These are phyloP conservation scores for Coreoperca whiteheadi DNA, from an alignment of 2,113 vertebrate species.

Conservation along the genomic window DNA sequence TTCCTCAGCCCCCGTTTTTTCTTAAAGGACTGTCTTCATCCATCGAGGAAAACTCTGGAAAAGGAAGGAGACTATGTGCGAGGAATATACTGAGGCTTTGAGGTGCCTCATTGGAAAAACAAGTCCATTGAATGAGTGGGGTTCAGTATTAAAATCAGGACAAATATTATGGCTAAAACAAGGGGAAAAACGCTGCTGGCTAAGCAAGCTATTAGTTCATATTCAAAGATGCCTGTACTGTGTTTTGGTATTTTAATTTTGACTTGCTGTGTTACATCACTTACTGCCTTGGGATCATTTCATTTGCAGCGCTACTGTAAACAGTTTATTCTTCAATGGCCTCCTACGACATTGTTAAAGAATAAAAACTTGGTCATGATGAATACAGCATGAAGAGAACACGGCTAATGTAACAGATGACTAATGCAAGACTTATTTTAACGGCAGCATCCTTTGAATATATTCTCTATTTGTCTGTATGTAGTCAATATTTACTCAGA, in stretches of 20 bases:
- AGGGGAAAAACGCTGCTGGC: not conserved
- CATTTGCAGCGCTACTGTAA: conserved; percentile 46
- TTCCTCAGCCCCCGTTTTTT: conserved; percentile 34
- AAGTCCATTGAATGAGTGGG: not conserved
- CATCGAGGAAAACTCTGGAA: conserved; percentile 43
- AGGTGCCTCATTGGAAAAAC: conserved; percentile 25
- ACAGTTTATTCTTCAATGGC: conserved; percentile 57
- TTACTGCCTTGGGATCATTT: conserved; percentile 41
- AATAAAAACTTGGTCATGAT: conserved; percentile 36
- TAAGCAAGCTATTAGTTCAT: conserved; percentile 6
- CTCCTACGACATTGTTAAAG: conserved; percentile 51
- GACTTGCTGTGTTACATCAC: conserved; percentile 41
- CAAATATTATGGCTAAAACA: conserved; percentile 24
- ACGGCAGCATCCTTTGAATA: conserved; percentile 13
- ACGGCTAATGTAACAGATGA: conserved; percentile 51
- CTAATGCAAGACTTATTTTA: conserved; percentile 48
- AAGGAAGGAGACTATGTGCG: conserved; percentile 26
- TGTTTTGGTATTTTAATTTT: conserved; percentile 26
- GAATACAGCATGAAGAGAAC: conserved; percentile 46
- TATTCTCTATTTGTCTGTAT: not conserved
- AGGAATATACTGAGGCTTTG: conserved; percentile 9
- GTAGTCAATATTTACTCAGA: conserved; percentile 32
- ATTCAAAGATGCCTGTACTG: conserved; percentile 23
- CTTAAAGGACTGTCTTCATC: conserved; percentile 33
- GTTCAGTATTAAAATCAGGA: conserved; percentile 34